Base-by-base conservation (phyloP, 1,140 invertebrate species). In the Archivesica marissinica region DNA sequence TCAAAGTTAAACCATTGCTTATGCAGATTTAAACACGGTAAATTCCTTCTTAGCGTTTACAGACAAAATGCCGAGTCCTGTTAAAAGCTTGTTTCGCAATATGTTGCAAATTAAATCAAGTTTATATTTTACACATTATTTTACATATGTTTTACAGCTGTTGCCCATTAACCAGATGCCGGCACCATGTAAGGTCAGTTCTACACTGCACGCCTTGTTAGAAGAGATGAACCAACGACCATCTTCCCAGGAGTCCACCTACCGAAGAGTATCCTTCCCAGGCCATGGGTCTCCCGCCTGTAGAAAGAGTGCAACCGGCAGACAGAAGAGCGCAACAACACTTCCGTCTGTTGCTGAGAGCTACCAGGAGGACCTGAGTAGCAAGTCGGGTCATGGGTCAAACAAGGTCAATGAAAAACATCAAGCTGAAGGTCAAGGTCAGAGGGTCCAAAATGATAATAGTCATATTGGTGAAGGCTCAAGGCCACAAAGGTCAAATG, bases 101-200 rank as follows among this genome's bases (percentile, higher is more conserved):
- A n/a, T n/a, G n/a, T n/a, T n/a, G n/a, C n/a, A n/a, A n/a, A n/a
- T n/a, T n/a, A n/a, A n/a, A n/a, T n/a, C n/a, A n/a, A n/a, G n/a
- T n/a, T n/a, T n/a, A n/a, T n/a, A n/a, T n/a, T n/a, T n/a, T n/a
- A n/a, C n/a, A n/a, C n/a, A n/a, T n/a, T n/a, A n/a, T n/a, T n/a
- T n/a, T n/a, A 33, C 28, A 23, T 39, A 74, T 13, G 50, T 54
- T 75, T 87, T 89, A 54, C 87, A 93, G 93, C 86, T 93, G 77
- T 84, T 93, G 35, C 93, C 93, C 17, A 81, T 54, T 54, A 91
- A 93, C 84, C 92, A 90, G 33, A 86, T 93, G 33, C 90, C 92
- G 20, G 81, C 91, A 30, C 92, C 93, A 33, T 90, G 89, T 68
- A 87, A 85, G 44, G 78, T 92, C 0, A 90, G 86, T 64, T 89